Evolutionary conservation across 64 coral and sea anemone genomes (phyloP).

Genomic region (Stylophora pistillata): DNA sequence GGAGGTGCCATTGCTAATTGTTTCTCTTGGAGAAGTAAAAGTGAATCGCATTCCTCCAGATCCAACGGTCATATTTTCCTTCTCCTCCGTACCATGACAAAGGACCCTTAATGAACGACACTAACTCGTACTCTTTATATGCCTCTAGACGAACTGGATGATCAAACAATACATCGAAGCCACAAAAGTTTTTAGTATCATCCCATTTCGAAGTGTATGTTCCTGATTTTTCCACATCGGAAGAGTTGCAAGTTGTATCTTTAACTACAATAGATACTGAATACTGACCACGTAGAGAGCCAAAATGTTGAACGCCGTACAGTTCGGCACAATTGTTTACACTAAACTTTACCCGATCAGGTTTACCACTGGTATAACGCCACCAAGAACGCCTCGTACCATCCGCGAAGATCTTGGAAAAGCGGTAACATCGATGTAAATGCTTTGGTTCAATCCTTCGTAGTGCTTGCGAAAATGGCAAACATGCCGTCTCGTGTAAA

Average conservation of each 20-base stretch:
- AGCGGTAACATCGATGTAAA: not conserved
- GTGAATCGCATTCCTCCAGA: not conserved
- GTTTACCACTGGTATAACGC: not conserved
- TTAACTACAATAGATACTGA: not conserved
- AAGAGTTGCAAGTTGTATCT: not conserved
- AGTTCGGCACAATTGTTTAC: not conserved
- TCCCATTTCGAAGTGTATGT: not conserved
- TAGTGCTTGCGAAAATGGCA: too few species aligned
- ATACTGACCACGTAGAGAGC: not conserved
- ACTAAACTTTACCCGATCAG: not conserved
- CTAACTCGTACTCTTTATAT: not conserved
- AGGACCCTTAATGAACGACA: not conserved
- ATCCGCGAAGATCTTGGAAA: not conserved
- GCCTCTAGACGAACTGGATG: not conserved
- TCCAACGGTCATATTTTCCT: not conserved
- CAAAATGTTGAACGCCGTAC: not conserved
- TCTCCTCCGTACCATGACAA: not conserved
- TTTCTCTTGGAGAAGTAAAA: not conserved
- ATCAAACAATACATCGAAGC: slow-evolving; percentile 21
- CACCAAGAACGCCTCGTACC: not conserved
- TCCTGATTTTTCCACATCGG: not conserved
- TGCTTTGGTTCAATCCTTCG: too few species aligned
- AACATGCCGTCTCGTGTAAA: too few species aligned
- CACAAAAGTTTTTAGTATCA: not conserved
- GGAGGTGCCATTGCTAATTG: not conserved